Base-by-base conservation (phyloP, 2,888 invertebrate species). In the Acrobasis consociella region DNA sequence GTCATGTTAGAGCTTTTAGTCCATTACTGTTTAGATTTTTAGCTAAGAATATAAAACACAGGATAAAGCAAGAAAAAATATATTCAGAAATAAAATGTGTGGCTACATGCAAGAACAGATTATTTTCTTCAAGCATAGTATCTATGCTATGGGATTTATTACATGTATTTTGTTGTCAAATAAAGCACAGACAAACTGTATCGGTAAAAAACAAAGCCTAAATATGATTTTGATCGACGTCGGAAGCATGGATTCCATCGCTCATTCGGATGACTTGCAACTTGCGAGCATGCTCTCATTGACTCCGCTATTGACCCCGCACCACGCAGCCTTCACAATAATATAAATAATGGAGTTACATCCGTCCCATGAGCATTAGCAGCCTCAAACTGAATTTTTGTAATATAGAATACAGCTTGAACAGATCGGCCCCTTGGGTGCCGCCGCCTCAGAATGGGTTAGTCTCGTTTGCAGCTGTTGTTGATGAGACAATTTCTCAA, bases 241-340 rank as follows among this genome's bases (percentile, higher is more conserved):
- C 87, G 89, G 89, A 89, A 89, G 87, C 87, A 80, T 86, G 81
- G 87, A 86, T 86, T 84, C 87, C 86, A 86, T 82, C 80, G 82
- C 82, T 87, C 83, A 79, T 79, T 81, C 75, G 78, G 75, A 88
- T 91, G 91, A 91, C 91, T 91, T 91, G 91, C 91, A 88, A 78
- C 77, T 82, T 80, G 80, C 79, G 81, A 80, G 84, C 82, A 85
- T 88, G 85, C 82, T 89, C 89, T 91, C 88, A 89, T 89, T 89
- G 90, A 91, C 91, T 89, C 83, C 89, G 76, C 85, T 76, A 86
- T 87, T 90, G 90, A 90, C 91, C 91, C 81, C 84, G 78, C 81
- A 79, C 82, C 81, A 73, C 78, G 75, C 74, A 79, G 76, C 71
- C 82, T 86, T 88, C 87, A 83, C 85, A 86, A 87, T 85, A 88